A percentile compares a stretch with the other conserved stretches of the same genome.
These are phyloP conservation scores for Drosophila ogumai DNA, from an alignment of 1,140 invertebrate genomes.

Conservation along the genomic window DNA sequence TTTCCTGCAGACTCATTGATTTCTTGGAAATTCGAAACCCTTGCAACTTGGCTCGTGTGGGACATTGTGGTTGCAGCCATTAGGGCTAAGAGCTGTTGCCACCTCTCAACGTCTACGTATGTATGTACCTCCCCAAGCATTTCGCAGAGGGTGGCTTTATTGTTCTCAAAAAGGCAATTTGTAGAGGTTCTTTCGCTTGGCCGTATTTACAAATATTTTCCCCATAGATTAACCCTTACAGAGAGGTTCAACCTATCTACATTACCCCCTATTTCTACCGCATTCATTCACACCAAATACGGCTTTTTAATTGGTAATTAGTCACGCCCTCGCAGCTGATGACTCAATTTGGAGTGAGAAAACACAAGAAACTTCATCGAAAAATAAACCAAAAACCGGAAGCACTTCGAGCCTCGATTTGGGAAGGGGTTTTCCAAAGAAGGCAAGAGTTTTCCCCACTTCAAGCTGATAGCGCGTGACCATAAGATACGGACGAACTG, in stretches of 20 bases:
- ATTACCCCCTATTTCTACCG: not conserved
- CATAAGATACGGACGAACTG: constrained; percentile 17
- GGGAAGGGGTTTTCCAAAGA: constrained; percentile 28
- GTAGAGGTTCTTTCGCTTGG: constrained; percentile 43
- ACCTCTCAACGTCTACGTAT: constrained; percentile 26
- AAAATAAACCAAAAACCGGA: constrained; percentile 55
- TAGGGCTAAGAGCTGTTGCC: constrained; percentile 53
- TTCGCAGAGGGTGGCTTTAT: constrained; percentile 35
- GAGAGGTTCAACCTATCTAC: constrained; percentile 11
- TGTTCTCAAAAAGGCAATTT: constrained; percentile 49
- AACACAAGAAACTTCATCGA: constrained; percentile 56
- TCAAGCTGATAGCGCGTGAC: constrained; percentile 39
- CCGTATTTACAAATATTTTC: constrained; percentile 67
- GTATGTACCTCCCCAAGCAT: constrained; percentile 3
- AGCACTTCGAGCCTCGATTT: constrained; percentile 27
- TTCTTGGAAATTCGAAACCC: constrained; percentile 46
- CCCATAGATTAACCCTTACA: constrained; percentile 29
- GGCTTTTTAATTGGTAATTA: constrained; percentile 71
- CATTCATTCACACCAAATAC: constrained; percentile 59
- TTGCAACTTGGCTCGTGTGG: constrained; percentile 29
- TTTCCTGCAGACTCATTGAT: constrained; percentile 39
- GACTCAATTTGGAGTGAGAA: constrained; percentile 54
- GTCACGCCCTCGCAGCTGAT: constrained; percentile 63
- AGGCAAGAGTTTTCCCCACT: constrained; percentile 32
- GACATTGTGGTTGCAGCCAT: constrained; percentile 38